A percentile compares a stretch with the other conserved stretches of the same genome.
phyloP scores from a whole-genome alignment of 2,888 invertebrate genomes.

The Trichogramma dendrolimi region DNA sequence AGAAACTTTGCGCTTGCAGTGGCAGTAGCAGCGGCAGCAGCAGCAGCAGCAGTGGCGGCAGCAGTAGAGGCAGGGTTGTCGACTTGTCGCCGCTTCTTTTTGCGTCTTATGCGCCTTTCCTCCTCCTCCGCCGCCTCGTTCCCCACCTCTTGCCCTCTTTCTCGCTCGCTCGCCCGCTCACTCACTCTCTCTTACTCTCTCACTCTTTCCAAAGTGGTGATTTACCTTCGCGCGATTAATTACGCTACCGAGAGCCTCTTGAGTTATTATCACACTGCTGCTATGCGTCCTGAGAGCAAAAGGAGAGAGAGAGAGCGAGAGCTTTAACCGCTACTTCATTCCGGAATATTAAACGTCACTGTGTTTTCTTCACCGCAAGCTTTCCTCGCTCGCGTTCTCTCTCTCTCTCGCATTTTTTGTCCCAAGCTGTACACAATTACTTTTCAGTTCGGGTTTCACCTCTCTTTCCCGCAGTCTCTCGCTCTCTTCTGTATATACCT shows the following conservation, averaged over 20 bases:
- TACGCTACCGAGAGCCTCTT: slow-evolving; percentile 30
- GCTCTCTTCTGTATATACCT: background rate
- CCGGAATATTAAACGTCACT: slow-evolving; percentile 28
- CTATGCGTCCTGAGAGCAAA: slow-evolving; percentile 26
- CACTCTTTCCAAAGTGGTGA: slow-evolving; percentile 28
- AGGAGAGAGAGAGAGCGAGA: background rate
- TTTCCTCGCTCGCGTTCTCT: slow-evolving; percentile 1
- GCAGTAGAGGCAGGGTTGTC: slow-evolving; percentile 1
- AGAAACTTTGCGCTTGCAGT: slow-evolving; percentile 16
- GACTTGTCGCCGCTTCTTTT: slow-evolving; percentile 31
- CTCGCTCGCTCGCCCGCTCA: slow-evolving; percentile 3
- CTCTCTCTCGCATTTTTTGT: too few species aligned
- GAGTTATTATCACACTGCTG: slow-evolving; percentile 31
- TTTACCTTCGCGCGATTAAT: slow-evolving; percentile 36
- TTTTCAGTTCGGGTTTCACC: slow-evolving; percentile 28
- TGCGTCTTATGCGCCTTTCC: slow-evolving; percentile 24
- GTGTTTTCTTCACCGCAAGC: slow-evolving; percentile 19
- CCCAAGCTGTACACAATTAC: slow-evolving; percentile 13
- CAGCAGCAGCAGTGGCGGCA: background rate
- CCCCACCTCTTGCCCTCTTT: background rate
- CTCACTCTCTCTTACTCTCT: slow-evolving; percentile 2
- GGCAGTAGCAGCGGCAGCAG: background rate
- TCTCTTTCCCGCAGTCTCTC: background rate
- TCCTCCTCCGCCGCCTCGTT: slow-evolving; percentile 10
- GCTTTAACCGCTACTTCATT: background rate